These are phyloP conservation scores for Hydractinia symbiolongicarpus DNA, from an alignment of 30 jellyfish, hydroid and myxozoan genomes.

Conservation along the genomic window DNA sequence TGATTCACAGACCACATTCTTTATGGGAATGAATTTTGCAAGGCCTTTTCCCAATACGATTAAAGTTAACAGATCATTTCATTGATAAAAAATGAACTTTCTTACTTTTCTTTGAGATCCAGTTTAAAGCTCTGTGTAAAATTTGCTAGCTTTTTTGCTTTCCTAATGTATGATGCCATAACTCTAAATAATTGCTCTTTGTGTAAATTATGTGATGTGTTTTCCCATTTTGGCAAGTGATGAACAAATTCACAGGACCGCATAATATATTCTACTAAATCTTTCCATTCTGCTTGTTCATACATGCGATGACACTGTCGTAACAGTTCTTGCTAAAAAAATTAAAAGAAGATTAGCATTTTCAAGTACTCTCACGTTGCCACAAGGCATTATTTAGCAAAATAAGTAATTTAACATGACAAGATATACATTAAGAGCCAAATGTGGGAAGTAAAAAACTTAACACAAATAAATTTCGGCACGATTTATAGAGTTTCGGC, in stretches of 20 bases:
- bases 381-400: too few species aligned
- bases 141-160: not conserved
- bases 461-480: too few species aligned
- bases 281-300: constrained; percentile 3
- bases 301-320: not conserved
- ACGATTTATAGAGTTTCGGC: not conserved
- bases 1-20: too few species aligned
- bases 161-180: constrained; percentile 14
- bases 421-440: too few species aligned
- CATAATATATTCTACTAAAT: not conserved
- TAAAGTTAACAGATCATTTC: too few species aligned
- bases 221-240: constrained; percentile 10
- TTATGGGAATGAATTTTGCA: too few species aligned
- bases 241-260: not conserved
- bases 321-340: not conserved
- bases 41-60: too few species aligned
- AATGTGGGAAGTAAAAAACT: too few species aligned
- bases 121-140: not conserved
- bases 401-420: too few species aligned
- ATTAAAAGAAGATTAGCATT: not conserved
- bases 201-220: constrained; percentile 1
- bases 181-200: not conserved
- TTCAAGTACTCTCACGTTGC: too few species aligned
- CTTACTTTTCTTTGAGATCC: too few species aligned
- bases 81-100: too few species aligned